phyloP scores from a whole-genome alignment of 2,888 invertebrate genomes.

The Coleophora deauratella region DNA sequence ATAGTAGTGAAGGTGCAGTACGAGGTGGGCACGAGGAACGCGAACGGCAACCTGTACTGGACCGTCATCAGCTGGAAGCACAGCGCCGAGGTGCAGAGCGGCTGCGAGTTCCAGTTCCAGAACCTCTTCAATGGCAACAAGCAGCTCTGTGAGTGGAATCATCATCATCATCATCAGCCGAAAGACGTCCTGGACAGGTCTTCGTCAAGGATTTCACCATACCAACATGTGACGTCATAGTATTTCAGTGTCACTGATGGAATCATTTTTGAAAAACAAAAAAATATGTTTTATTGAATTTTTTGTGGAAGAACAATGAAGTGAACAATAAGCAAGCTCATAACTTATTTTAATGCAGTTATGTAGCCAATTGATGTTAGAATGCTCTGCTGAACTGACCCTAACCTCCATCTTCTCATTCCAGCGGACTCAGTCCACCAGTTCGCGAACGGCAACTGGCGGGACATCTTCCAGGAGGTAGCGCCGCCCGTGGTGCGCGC shows the following conservation, averaged over 20 bases:
- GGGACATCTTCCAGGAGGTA: slow-evolving; percentile 52
- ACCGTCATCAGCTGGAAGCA: slow-evolving; percentile 35
- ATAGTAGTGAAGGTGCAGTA: slow-evolving; percentile 46
- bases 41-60: slow-evolving; percentile 40
- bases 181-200: too few relatives aligned
- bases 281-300: too few relatives aligned
- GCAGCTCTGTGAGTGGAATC: slow-evolving; percentile 36
- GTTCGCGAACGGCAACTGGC: slow-evolving; percentile 55
- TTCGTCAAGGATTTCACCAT: too few relatives aligned
- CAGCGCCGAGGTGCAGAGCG: slow-evolving; percentile 35
- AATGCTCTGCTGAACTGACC: too few relatives aligned
- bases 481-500: slow-evolving; percentile 54
- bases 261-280: too few relatives aligned
- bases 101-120: slow-evolving; percentile 46
- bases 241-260: too few relatives aligned
- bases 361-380: too few relatives aligned
- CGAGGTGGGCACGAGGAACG: slow-evolving; percentile 23
- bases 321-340: too few relatives aligned
- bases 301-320: too few relatives aligned
- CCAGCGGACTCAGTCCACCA: slow-evolving; percentile 43
- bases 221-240: too few relatives aligned
- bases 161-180: too few relatives aligned
- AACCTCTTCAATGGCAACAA: slow-evolving; percentile 56
- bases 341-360: too few relatives aligned
- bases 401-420: slow-evolving; percentile 10